Conservation (phyloP, 1,140 invertebrate genomes). For the Pseudoatta argentina region DNA sequence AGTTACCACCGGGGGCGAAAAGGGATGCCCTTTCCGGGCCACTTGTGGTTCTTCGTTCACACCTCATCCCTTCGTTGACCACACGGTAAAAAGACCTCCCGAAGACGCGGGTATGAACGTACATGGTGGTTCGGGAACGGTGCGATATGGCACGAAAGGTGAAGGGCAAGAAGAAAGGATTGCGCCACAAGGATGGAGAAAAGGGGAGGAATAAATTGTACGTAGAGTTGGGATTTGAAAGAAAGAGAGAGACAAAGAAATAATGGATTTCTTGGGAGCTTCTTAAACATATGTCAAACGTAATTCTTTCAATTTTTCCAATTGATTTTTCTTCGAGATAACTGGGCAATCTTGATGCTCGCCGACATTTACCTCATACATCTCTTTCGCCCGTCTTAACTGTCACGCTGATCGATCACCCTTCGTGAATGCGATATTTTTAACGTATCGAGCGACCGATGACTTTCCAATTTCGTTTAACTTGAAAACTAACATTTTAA, state of each 20-base stretch:
- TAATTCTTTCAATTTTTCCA: neutral
- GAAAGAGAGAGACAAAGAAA: neutral
- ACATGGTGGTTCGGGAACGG: neutral
- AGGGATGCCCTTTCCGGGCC: slow-evolving; percentile 75
- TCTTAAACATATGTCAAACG: neutral
- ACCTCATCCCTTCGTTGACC: slow-evolving; percentile 78
- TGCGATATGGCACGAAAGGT: neutral
- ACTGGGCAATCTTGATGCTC: slow-evolving; percentile 16
- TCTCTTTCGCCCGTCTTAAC: neutral
- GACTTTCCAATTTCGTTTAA: slow-evolving; percentile 28
- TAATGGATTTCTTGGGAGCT: neutral
- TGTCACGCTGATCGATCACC: slow-evolving; percentile 46
- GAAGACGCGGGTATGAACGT: slow-evolving; percentile 58
- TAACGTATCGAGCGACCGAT: slow-evolving; percentile 29
- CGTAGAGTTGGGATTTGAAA: neutral
- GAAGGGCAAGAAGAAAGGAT: neutral
- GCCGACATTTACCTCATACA: neutral
- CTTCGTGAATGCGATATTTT: slow-evolving; percentile 37
- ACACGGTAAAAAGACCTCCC: slow-evolving; percentile 67
- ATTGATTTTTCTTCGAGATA: neutral
- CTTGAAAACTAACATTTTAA: neutral
- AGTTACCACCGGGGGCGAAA: slow-evolving; percentile 66
- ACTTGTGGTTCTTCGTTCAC: slow-evolving; percentile 85
- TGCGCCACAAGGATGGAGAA: neutral
- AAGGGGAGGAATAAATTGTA: slow-evolving; percentile 31